A percentile compares a stretch with the other conserved stretches of the same genome.
These are phyloP conservation scores for Pardalotus punctatus DNA, from an alignment of 2,113 vertebrate genomes.

Conservation along the genomic window DNA sequence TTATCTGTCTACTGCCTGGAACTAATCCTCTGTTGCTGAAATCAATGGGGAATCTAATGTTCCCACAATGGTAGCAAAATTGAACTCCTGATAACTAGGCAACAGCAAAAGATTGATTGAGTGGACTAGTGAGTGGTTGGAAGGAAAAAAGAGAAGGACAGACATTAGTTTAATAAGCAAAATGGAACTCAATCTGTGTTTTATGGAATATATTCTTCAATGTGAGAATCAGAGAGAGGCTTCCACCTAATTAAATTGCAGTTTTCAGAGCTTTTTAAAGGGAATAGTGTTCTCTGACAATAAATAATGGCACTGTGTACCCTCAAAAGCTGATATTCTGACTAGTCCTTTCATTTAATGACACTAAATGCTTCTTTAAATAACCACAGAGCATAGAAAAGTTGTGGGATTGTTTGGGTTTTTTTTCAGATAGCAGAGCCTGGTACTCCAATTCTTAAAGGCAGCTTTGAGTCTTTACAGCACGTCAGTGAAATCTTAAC, in stretches of 20 bases:
- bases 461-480: not conserved
- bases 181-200: not conserved
- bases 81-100: not conserved
- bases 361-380: constrained; percentile 14
- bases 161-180: constrained; percentile 1
- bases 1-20: not conserved
- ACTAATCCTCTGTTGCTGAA: not conserved
- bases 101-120: not conserved
- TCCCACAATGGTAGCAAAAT: not conserved
- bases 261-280: constrained; percentile 16
- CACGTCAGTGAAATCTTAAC: not conserved
- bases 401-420: not conserved
- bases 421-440: not conserved
- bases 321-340: not conserved
- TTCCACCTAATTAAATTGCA: not conserved
- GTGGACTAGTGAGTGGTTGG: not conserved
- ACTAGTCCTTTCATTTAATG: constrained; percentile 13
- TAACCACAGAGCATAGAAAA: not conserved
- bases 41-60: not conserved
- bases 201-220: constrained; percentile 2
- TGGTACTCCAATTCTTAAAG: not conserved
- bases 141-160: not conserved
- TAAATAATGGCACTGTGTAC: not conserved
- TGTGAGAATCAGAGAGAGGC: not conserved
- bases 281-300: not conserved